Conservation (phyloP, 2,113 vertebrate species). For the Pluvianellus socialis region DNA sequence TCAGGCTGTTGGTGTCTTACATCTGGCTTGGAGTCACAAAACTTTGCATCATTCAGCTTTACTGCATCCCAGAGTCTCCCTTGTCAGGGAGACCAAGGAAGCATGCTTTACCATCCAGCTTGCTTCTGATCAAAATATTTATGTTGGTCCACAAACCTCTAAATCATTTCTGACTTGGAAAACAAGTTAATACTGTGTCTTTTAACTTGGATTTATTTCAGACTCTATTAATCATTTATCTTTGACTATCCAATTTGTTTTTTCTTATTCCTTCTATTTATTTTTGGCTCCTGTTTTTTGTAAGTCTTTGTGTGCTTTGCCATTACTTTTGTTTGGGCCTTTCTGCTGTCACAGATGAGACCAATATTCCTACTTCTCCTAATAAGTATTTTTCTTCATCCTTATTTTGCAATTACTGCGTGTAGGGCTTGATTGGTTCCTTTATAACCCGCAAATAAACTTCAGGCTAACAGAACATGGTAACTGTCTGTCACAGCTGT, state of each 20-base stretch:
- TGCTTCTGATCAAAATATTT: background rate
- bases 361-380: background rate
- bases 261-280: background rate
- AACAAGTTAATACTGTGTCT: background rate
- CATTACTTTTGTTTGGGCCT: background rate
- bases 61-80: background rate
- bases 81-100: background rate
- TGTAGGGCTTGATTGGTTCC: background rate
- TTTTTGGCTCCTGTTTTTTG: background rate
- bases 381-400: background rate
- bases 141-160: background rate
- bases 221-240: background rate
- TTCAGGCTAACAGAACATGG: background rate
- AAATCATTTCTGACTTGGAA: background rate
- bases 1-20: background rate
- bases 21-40: background rate
- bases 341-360: background rate
- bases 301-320: background rate
- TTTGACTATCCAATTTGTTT: background rate
- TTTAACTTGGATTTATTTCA: background rate
- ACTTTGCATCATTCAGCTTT: background rate
- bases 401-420: background rate
- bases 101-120: background rate
- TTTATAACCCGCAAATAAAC: background rate
- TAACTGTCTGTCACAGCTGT: background rate